Evolutionary conservation across 2,888 invertebrate species (phyloP).

Genomic region (Diabrotica balteata): DNA sequence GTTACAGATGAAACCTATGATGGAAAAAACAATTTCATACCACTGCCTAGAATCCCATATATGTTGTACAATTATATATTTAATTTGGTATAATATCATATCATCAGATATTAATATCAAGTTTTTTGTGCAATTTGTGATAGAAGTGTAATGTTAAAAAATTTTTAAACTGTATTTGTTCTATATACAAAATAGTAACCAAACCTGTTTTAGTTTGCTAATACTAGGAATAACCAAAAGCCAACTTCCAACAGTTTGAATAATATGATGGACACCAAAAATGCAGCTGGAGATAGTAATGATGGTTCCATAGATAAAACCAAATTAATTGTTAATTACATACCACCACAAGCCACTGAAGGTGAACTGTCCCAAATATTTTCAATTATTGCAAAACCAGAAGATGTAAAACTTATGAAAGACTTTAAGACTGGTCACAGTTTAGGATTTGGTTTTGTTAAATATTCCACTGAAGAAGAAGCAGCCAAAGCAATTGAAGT

Average conservation of each 20-base stretch:
- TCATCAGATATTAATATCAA: too few species aligned
- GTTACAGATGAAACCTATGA: too few species aligned
- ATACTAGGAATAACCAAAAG: constrained; percentile 38
- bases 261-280: constrained; percentile 36
- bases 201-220: constrained; percentile 4
- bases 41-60: too few species aligned
- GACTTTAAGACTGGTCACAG: constrained; percentile 91
- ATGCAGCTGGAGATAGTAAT: constrained; percentile 54
- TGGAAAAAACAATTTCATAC: too few species aligned
- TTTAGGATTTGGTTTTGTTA: constrained; percentile 95
- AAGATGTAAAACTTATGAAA: constrained; percentile 90
- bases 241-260: constrained; percentile 3
- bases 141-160: too few species aligned
- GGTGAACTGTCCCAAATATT: constrained; percentile 90
- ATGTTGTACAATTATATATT: too few species aligned
- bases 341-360: constrained; percentile 93
- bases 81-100: too few species aligned
- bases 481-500: constrained; percentile 85
- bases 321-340: constrained; percentile 94
- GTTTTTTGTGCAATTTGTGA: too few species aligned
- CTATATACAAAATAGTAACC: too few species aligned
- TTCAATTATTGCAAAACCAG: constrained; percentile 85
- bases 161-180: too few species aligned
- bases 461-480: constrained; percentile 85
- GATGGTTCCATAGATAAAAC: constrained; percentile 62